A percentile compares a stretch with the other conserved stretches of the same genome.
Evolutionary conservation across 92 coral and sea anemone genomes (phyloP).

Genomic region (Phenganax stokvisi): DNA sequence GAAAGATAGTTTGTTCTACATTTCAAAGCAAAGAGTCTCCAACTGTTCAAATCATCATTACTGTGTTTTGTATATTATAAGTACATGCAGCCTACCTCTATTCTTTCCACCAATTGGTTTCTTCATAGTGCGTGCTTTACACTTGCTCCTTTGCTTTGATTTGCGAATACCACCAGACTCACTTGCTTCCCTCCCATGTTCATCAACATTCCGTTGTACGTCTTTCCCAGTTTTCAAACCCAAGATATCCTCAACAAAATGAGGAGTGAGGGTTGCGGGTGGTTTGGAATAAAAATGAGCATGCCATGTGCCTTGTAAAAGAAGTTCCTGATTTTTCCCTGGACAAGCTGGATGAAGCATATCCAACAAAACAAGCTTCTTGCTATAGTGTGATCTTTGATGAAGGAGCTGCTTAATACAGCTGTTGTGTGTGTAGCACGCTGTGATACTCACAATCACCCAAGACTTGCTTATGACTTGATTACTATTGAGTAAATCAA

Average conservation of each 20-base stretch:
- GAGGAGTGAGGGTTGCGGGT: slow-evolving; percentile 88
- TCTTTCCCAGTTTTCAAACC: slow-evolving; percentile 58
- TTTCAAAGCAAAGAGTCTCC: neutral
- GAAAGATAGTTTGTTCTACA: neutral
- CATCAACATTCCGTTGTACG: neutral
- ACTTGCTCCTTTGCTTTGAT: slow-evolving; percentile 23
- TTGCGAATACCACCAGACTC: neutral
- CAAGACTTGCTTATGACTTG: slow-evolving; percentile 48
- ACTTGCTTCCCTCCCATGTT: neutral
- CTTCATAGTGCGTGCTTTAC: slow-evolving; percentile 28
- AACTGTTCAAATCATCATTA: slow-evolving; percentile 6
- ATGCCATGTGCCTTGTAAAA: slow-evolving; percentile 86
- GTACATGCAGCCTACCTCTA: slow-evolving; percentile 4
- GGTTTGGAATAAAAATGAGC: slow-evolving; percentile 81
- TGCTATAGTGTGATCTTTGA: neutral
- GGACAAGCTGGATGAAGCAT: slow-evolving; percentile 10
- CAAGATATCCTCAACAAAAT: slow-evolving; percentile 87
- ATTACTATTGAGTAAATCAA: slow-evolving; percentile 99
- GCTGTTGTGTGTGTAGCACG: slow-evolving; percentile 18
- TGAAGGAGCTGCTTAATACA: slow-evolving; percentile 1
- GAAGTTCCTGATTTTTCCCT: slow-evolving; percentile 36
- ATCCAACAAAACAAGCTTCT: neutral
- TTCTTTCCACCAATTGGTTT: neutral
- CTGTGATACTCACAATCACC: slow-evolving; percentile 31
- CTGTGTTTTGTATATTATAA: neutral